phyloP scores from a whole-genome alignment of 1,140 invertebrate species.

The Macrostomum lignano region DNA sequence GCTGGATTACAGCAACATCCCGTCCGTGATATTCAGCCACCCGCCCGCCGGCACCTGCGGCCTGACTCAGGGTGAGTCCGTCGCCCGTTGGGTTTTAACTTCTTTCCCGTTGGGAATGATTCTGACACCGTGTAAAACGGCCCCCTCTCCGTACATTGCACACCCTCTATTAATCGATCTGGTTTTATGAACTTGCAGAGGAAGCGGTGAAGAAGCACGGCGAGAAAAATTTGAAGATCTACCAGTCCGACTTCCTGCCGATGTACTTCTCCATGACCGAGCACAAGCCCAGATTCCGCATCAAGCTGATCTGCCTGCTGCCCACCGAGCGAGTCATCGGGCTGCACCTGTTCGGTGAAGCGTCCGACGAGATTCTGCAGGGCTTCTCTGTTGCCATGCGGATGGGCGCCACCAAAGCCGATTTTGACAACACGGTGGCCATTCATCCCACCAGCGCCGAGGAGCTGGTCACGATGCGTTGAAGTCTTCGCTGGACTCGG shows the following conservation, averaged over 20 bases:
- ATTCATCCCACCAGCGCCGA: slow-evolving; percentile 33
- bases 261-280: slow-evolving; percentile 31
- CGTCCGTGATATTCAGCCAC: slow-evolving; percentile 34
- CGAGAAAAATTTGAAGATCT: slow-evolving; percentile 29
- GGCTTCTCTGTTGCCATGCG: slow-evolving; percentile 35
- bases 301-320: slow-evolving; percentile 31
- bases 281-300: slow-evolving; percentile 26
- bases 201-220: slow-evolving; percentile 28
- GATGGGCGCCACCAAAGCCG: slow-evolving; percentile 34
- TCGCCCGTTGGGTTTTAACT: slow-evolving; percentile 14
- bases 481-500: too few species aligned
- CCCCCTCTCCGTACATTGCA: too few species aligned
- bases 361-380: slow-evolving; percentile 34
- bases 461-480: slow-evolving; percentile 22
- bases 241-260: slow-evolving; percentile 29
- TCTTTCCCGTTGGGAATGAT: background rate
- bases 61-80: slow-evolving; percentile 30
- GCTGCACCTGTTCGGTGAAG: slow-evolving; percentile 32
- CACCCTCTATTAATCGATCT: too few species aligned
- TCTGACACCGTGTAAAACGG: too few species aligned
- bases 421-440: slow-evolving; percentile 34
- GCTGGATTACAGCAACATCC: slow-evolving; percentile 31
- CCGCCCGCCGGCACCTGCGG: slow-evolving; percentile 33
- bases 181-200: too few species aligned
- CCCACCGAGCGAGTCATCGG: slow-evolving; percentile 32